Conservation (phyloP, 1,140 invertebrate genomes). For the Rhyzopertha dominica region DNA sequence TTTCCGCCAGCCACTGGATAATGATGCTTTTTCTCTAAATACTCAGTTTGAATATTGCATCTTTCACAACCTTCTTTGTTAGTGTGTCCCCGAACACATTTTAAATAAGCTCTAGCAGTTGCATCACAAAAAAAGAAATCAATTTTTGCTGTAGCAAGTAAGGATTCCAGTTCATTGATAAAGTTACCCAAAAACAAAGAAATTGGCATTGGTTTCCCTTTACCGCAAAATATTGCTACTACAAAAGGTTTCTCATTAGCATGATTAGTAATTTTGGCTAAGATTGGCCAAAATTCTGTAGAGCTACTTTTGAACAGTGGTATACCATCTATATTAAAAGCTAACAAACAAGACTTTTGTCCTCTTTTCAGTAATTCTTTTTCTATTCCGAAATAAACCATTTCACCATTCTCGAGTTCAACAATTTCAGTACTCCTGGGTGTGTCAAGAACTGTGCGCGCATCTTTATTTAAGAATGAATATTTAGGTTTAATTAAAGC, state of each 20-base stretch:
- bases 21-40: not conserved
- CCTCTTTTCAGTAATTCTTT: not conserved
- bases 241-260: not conserved
- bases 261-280: slow-evolving; percentile 4
- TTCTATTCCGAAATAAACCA: slow-evolving; percentile 1
- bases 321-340: slow-evolving; percentile 9
- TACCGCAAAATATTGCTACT: slow-evolving; percentile 4
- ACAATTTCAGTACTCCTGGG: not conserved
- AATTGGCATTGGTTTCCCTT: slow-evolving; percentile 3
- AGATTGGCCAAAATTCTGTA: slow-evolving; percentile 4
- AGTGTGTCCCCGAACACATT: slow-evolving; percentile 1
- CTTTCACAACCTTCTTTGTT: slow-evolving; percentile 3
- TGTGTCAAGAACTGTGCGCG: not conserved
- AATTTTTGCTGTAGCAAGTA: slow-evolving; percentile 1
- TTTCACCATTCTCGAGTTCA: not conserved
- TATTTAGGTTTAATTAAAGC: not conserved
- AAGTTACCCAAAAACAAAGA: slow-evolving; percentile 1
- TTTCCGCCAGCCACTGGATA: not conserved
- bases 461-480: not conserved
- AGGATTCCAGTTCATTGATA: slow-evolving; percentile 2
- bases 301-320: slow-evolving; percentile 1
- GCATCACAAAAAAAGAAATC: not conserved
- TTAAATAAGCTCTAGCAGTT: slow-evolving; percentile 8
- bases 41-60: not conserved
- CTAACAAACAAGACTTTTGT: not conserved